Conservation (phyloP, 2,888 invertebrate genomes). For the Drosophila ezoana region DNA sequence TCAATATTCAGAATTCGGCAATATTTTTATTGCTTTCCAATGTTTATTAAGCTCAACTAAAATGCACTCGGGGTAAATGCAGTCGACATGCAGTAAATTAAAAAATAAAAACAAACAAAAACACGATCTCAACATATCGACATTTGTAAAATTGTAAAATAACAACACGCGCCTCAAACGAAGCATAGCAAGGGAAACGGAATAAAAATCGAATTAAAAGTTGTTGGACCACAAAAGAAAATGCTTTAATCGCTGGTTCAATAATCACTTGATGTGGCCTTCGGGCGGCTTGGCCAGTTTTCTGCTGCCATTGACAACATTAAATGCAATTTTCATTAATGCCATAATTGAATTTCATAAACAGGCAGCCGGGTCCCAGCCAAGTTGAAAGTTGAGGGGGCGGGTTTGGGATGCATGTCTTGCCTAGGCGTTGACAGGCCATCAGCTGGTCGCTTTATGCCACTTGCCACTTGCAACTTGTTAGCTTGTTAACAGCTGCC, state of each 20-base stretch:
- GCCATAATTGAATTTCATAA: constrained; percentile 64
- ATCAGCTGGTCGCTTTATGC: constrained; percentile 12
- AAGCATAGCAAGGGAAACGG: constrained; percentile 9
- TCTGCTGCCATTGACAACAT: constrained; percentile 18
- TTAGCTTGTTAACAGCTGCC: constrained; percentile 37
- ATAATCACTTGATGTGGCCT: constrained; percentile 29
- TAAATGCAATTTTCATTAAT: constrained; percentile 64
- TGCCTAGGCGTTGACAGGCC: constrained; percentile 25
- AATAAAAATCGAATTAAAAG: constrained; percentile 2
- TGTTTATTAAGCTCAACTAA: constrained; percentile 45
- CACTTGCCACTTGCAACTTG: constrained; percentile 35
- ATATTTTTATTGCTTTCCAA: constrained; percentile 44
- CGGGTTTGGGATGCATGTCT: neutral
- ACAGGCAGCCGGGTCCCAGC: constrained; percentile 11
- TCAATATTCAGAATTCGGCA: neutral
- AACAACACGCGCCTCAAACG: constrained; percentile 7
- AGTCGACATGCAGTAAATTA: constrained; percentile 3
- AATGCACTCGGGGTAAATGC: constrained; percentile 41
- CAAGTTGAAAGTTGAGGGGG: constrained; percentile 9
- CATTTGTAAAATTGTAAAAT: constrained; percentile 11
- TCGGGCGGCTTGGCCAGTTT: constrained; percentile 16
- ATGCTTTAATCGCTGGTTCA: constrained; percentile 13
- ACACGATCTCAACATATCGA: constrained; percentile 2
- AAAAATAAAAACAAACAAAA: constrained; percentile 1
- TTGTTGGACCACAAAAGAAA: neutral